Base-by-base conservation (phyloP, 2,888 invertebrate species). In the Rambutsinella grinnellia region DNA sequence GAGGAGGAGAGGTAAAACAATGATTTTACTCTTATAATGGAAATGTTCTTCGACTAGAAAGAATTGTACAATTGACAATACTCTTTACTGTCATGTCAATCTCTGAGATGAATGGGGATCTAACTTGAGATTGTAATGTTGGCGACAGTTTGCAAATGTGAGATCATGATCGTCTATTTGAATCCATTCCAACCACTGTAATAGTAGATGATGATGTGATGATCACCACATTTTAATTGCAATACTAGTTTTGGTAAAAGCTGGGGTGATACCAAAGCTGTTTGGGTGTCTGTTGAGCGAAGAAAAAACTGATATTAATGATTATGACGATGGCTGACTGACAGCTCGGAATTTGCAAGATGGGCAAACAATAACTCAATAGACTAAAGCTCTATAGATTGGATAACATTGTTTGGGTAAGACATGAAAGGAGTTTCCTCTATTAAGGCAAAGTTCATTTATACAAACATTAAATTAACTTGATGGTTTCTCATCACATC, bases 271-370 rank as follows among this genome's bases (percentile, higher is more conserved):
- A n/a, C n/a, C n/a, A n/a, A n/a, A n/a, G n/a, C n/a, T n/a, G 36
- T 36, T 5, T 36, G 6, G 36, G 36, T 36, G 36, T 36, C 36
- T 36, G 13, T 8, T 36, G 36, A n/a, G n/a, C n/a, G 44, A 44
- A 10, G 44, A 44, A 44, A 10, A 8, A 10, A 10, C n/a, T 27
- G 27, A 57, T 53, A 69, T 74, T 66, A 61, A 67, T 74, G 74
- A 65, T 74, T 66, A 74, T 74, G 74, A 74, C 61, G 74, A 74
- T 74, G 65, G 54, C 66, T 54, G 27, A 53, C 67, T 74, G 74
- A 74, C 74, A 74, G 54, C 36, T 27, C 27, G 53, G 67, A 74
- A 74, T 74, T 74, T 54, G 74, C 66, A 53, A 61, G 61, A 23
- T 63, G 57, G n/a, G 36, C 13, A 36, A 36, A 54, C 71, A 71